phyloP scores from a whole-genome alignment of 1,140 invertebrate genomes.

The Nixonia krombeini region DNA sequence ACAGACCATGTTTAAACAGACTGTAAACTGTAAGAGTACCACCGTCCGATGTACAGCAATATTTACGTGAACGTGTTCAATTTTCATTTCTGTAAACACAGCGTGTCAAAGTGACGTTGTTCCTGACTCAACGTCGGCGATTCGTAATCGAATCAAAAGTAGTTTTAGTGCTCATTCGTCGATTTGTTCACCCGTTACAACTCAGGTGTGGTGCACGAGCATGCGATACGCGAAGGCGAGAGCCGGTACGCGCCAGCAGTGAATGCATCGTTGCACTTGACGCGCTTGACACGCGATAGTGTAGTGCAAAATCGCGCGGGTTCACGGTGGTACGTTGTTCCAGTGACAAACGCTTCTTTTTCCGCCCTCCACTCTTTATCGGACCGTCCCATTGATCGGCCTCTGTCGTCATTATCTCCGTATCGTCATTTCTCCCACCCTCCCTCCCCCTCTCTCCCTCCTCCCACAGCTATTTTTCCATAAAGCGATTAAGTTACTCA shows the following conservation, averaged over 20 bases:
- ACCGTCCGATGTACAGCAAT: too few species aligned
- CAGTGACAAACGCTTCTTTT: slow-evolving; percentile 57
- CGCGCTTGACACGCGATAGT: slow-evolving; percentile 63
- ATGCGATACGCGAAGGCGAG: slow-evolving; percentile 23
- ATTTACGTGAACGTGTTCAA: too few species aligned
- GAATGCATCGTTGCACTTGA: slow-evolving; percentile 66
- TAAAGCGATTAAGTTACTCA: background rate
- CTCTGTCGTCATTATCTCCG: slow-evolving; percentile 15
- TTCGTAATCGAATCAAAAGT: background rate
- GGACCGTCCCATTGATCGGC: background rate
- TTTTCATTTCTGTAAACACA: background rate
- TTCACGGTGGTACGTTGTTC: slow-evolving; percentile 67
- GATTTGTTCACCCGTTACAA: slow-evolving; percentile 21
- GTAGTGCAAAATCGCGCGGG: slow-evolving; percentile 52
- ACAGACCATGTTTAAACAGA: too few species aligned
- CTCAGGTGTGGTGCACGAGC: slow-evolving; percentile 24
- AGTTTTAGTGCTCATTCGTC: too few species aligned
- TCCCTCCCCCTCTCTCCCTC: slow-evolving; percentile 10
- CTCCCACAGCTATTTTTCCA: background rate
- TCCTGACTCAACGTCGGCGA: slow-evolving; percentile 4
- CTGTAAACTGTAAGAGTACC: too few species aligned
- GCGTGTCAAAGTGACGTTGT: background rate
- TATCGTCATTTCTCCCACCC: slow-evolving; percentile 6
- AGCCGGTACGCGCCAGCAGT: slow-evolving; percentile 40
- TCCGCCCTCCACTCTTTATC: slow-evolving; percentile 23